Evolutionary conservation across 2,888 invertebrate genomes (phyloP), one percentile per base, ranked within the genome.

Genomic region (Sarcophaga caerulescens): DNA sequence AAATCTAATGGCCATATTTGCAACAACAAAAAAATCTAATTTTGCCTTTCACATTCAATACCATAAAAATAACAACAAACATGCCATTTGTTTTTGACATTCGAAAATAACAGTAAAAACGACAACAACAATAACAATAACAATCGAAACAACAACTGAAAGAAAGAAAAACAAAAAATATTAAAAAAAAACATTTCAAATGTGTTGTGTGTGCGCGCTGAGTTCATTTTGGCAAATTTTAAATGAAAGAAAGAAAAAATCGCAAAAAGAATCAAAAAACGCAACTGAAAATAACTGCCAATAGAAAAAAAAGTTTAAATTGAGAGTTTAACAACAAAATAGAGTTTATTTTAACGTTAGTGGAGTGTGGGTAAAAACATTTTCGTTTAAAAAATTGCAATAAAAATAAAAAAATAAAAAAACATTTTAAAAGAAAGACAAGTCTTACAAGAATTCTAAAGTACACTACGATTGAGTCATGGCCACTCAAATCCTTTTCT

Each of bases 311-410:
- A 78, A 76, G 25, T 82, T 85, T 63, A 73, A 68, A 82, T 82
- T 79, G 73, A 74, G 68, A 85, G 52, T 73, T 82, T 60, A 77
- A 77, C 77, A 73, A 66, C 66, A 76, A 66, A 76, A 71, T 85
- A 74, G 17, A 52, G 52, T 52, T 52, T 52, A 52, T 52, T 52
- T 52, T 52, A 17, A 52, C 17, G 52, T 3, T 35, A 35, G 35
- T 35, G 52, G 14, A 17, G 52, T 14, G 17, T 52, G 17, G 14
- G 17, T 52, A 17, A 17, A 52, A 79, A 81, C 45, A 66, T 65
- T 81, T 21, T n/a, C 59, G 35, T 76, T 66, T 5, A 47, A 47
- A n/a, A 65, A 59, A 65, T 47, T 57, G 8, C n/a, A 21, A 75
- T 5, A 60, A 62, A 17, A 68, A 35, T 8, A 35, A 76, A 59